phyloP scores from a whole-genome alignment of 2,888 invertebrate genomes.

The Protophormia terraenovae region DNA sequence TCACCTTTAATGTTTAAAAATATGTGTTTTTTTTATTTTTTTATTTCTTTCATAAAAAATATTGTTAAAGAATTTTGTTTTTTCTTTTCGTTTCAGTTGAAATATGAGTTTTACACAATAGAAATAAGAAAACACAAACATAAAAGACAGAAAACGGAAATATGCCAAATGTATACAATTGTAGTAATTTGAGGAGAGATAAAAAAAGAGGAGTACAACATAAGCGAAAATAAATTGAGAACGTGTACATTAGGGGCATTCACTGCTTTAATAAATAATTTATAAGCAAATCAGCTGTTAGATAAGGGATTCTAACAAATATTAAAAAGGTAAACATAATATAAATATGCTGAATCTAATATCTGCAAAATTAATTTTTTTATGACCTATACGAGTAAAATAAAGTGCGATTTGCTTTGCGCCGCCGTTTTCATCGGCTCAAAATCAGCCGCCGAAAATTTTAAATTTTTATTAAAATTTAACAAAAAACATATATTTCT shows the following conservation, averaged over 20 bases:
- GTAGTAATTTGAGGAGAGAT: neutral
- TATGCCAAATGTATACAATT: slow-evolving; percentile 10
- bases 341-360: too few species aligned
- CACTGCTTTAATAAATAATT: neutral
- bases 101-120: slow-evolving; percentile 12
- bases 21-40: neutral
- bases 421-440: too few species aligned
- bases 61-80: neutral
- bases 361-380: too few species aligned
- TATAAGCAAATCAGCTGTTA: neutral
- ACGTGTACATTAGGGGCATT: neutral
- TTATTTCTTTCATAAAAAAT: neutral
- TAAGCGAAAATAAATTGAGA: neutral
- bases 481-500: too few species aligned
- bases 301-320: too few species aligned
- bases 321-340: too few species aligned
- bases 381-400: too few species aligned
- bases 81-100: neutral
- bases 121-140: neutral
- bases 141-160: slow-evolving; percentile 33
- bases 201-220: neutral
- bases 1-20: neutral
- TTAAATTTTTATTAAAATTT: too few species aligned
- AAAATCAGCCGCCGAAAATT: too few species aligned
- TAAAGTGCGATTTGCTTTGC: too few species aligned